These are phyloP conservation scores for Pteromalus puparum DNA, from an alignment of 1,140 invertebrate species.

Conservation along the genomic window DNA sequence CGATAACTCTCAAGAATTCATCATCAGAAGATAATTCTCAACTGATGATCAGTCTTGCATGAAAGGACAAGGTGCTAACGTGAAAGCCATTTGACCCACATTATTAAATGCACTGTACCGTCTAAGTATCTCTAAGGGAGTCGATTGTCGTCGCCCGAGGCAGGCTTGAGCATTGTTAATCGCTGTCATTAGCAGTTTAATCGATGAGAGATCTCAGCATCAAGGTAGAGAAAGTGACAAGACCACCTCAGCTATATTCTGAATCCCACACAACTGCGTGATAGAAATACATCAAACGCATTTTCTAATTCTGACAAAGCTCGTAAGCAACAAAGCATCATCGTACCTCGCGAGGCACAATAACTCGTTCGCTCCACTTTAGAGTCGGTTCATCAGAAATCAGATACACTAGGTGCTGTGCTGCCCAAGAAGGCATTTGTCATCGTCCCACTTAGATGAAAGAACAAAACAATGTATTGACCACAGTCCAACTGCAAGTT, in stretches of 20 bases:
- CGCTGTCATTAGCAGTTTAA: neutral
- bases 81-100: neutral
- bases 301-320: neutral
- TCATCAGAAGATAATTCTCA: neutral
- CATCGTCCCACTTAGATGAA: neutral
- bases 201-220: neutral
- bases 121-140: neutral
- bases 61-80: neutral
- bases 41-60: neutral
- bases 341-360: neutral
- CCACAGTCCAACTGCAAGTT: neutral
- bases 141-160: neutral
- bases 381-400: neutral
- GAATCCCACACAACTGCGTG: no score
- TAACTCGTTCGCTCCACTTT: neutral
- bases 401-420: neutral
- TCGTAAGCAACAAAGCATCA: neutral
- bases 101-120: neutral
- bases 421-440: constrained; percentile 1
- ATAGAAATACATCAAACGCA: neutral
- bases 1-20: neutral
- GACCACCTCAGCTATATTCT: neutral
- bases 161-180: neutral
- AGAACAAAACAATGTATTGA: neutral
- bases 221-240: neutral